These are phyloP conservation scores for Anguilla pacifica DNA, from an alignment of 2,797 vertebrate species.

Conservation along the genomic window DNA sequence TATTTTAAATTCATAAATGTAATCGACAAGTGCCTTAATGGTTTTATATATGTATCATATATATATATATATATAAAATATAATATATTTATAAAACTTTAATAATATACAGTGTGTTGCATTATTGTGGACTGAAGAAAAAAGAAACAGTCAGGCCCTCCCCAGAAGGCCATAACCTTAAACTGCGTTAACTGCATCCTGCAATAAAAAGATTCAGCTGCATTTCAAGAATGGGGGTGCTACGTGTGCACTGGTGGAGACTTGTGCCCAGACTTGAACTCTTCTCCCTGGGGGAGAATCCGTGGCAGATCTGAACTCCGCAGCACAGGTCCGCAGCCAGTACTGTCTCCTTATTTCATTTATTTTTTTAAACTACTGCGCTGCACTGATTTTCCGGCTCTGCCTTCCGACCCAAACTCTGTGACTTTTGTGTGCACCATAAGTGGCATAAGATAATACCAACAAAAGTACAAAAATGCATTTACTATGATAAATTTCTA, in stretches of 20 bases:
- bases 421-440: background rate
- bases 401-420: too few relatives aligned
- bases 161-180: background rate
- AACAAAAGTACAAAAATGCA: background rate
- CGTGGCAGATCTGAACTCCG: background rate
- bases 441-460: background rate
- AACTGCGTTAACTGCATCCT: background rate
- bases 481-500: too few relatives aligned
- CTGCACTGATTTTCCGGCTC: background rate
- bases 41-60: too few relatives aligned
- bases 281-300: background rate
- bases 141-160: background rate
- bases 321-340: background rate
- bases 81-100: too few relatives aligned
- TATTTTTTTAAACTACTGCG: background rate
- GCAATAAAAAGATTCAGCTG: background rate
- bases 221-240: background rate
- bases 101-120: too few relatives aligned
- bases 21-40: too few relatives aligned
- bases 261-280: constrained; percentile 2
- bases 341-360: background rate
- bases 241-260: background rate
- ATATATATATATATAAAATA: too few relatives aligned
- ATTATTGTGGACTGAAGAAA: too few relatives aligned
- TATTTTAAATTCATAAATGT: background rate